Evolutionary conservation across 2,113 vertebrate species (phyloP).

Genomic region (Gymnobelideus leadbeateri): DNA sequence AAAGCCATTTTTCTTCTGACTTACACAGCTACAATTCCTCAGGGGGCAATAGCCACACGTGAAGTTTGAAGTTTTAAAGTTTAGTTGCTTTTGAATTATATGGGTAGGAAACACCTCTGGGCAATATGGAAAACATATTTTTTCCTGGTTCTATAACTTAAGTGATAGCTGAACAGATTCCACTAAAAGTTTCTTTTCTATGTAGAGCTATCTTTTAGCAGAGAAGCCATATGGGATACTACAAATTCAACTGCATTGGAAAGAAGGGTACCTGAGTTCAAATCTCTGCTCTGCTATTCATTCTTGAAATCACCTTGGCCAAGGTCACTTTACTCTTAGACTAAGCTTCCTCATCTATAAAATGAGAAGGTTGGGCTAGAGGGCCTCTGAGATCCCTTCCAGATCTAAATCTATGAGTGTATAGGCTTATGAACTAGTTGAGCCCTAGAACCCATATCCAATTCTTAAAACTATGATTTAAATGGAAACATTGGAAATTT

Average conservation of each 20-base stretch:
- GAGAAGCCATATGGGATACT: not conserved
- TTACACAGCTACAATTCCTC: slow-evolving; percentile 31
- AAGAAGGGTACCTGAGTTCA: not conserved
- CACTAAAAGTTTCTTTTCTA: slow-evolving; percentile 15
- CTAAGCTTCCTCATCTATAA: not conserved
- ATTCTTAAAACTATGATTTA: not conserved
- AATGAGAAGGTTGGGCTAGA: not conserved
- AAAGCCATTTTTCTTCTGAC: slow-evolving; percentile 32
- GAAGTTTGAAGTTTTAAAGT: slow-evolving; percentile 45
- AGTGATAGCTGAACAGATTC: slow-evolving; percentile 20
- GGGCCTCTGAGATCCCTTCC: not conserved
- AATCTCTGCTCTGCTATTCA: not conserved
- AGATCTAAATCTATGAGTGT: not conserved
- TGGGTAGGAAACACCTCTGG: slow-evolving; percentile 23
- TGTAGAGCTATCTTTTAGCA: slow-evolving; percentile 1
- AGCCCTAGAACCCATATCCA: not conserved
- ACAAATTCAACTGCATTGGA: not conserved
- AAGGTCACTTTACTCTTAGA: not conserved
- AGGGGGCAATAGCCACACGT: slow-evolving; percentile 3
- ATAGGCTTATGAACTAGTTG: not conserved
- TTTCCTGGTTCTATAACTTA: slow-evolving; percentile 15
- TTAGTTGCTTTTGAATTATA: slow-evolving; percentile 57
- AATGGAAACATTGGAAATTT: not conserved
- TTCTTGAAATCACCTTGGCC: not conserved
- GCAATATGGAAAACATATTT: slow-evolving; percentile 4